A percentile compares a stretch with the other conserved stretches of the same genome.
Conservation (phyloP, 1,140 invertebrate species). For the Stegodyphus dumicola region DNA sequence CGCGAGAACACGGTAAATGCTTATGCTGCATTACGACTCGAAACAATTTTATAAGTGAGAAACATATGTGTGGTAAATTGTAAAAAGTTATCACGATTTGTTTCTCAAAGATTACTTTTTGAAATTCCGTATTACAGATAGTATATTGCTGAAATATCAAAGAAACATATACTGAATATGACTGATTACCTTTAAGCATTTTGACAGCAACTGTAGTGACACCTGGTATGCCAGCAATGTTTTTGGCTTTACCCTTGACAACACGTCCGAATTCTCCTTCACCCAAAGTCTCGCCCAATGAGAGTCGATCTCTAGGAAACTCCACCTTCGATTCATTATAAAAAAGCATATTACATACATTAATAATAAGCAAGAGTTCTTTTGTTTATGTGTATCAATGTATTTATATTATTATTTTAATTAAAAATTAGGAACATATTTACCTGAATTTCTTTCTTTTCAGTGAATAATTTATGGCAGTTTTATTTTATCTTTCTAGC, state of each 20-base stretch:
- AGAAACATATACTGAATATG: too few relatives aligned
- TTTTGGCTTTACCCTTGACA: constrained; percentile 75
- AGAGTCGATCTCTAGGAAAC: constrained; percentile 75
- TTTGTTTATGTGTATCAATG: neutral
- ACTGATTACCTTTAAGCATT: constrained; percentile 74
- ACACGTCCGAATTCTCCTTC: constrained; percentile 85
- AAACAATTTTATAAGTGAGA: too few relatives aligned
- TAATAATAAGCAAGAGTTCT: too few relatives aligned
- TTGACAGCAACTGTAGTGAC: constrained; percentile 80
- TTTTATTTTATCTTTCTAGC: too few relatives aligned
- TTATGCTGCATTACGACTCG: too few relatives aligned
- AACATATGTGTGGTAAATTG: too few relatives aligned
- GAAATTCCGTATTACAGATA: too few relatives aligned
- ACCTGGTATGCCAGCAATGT: constrained; percentile 71
- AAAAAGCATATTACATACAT: neutral
- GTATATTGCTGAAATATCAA: too few relatives aligned
- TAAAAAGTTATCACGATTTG: too few relatives aligned
- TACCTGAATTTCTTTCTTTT: neutral
- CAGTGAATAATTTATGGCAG: too few relatives aligned
- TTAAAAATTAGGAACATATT: neutral
- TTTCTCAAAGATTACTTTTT: too few relatives aligned
- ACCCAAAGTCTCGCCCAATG: constrained; percentile 78
- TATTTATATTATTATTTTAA: neutral
- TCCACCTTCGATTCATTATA: constrained; percentile 78
- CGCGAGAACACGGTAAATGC: too few relatives aligned